These are phyloP conservation scores for Buteo buteo DNA, from an alignment of 2,113 vertebrate species.

Conservation along the genomic window DNA sequence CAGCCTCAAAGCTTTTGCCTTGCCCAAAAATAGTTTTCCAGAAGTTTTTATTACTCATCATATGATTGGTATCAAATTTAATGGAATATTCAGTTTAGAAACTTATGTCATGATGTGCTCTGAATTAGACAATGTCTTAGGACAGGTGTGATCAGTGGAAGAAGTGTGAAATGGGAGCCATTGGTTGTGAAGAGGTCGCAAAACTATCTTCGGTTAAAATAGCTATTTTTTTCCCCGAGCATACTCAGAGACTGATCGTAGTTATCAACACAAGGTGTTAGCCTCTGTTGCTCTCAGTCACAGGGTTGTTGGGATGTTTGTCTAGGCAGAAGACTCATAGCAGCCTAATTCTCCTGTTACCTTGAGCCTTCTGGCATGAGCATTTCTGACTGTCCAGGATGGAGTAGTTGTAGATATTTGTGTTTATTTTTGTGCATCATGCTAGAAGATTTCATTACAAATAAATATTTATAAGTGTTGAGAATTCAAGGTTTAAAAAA, in stretches of 20 bases:
- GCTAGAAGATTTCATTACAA: not conserved
- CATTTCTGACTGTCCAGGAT: not conserved
- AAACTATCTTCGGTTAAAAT: not conserved
- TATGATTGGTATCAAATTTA: not conserved
- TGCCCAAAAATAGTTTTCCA: not conserved
- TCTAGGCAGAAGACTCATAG: not conserved
- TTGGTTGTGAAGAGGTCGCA: not conserved
- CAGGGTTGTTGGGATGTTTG: accelerated
- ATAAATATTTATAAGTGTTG: not conserved
- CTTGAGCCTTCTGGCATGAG: not conserved
- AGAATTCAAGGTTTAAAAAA: not conserved
- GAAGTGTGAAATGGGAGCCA: not conserved
- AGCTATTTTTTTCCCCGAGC: not conserved
- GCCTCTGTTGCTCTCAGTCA: not conserved
- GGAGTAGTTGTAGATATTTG: not conserved
- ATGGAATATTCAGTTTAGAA: not conserved
- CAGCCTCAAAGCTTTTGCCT: not conserved
- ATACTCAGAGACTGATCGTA: not conserved
- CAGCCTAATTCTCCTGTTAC: not conserved
- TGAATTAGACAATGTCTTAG: not conserved
- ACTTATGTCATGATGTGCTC: not conserved
- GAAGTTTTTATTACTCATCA: not conserved
- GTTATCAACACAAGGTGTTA: not conserved
- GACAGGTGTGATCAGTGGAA: not conserved
- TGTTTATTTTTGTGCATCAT: not conserved